These are phyloP conservation scores for Cantharis nigra DNA, from an alignment of 2,888 invertebrate genomes.

Conservation along the genomic window DNA sequence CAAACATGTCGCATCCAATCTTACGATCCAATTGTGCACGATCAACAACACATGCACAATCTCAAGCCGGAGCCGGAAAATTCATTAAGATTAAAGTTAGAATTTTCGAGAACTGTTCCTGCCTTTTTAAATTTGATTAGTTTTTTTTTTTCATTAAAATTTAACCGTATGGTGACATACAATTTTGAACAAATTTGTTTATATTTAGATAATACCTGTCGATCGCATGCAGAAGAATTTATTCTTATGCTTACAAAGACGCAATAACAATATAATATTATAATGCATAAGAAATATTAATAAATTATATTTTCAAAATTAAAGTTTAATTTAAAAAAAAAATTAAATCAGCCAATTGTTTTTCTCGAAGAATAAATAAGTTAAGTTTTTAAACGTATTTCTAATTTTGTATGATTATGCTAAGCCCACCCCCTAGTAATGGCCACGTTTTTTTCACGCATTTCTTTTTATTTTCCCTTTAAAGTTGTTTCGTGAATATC, in stretches of 20 bases:
- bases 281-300: neutral
- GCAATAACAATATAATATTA: too few relatives aligned
- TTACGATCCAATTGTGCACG: too few relatives aligned
- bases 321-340: neutral
- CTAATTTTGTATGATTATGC: conserved; percentile 36
- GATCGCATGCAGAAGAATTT: too few relatives aligned
- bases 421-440: conserved; percentile 40
- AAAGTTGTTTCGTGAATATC: conserved; percentile 37
- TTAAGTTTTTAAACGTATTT: neutral
- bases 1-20: neutral
- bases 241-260: too few relatives aligned
- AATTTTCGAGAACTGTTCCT: too few relatives aligned
- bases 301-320: neutral
- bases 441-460: conserved; percentile 38
- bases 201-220: too few relatives aligned
- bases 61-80: neutral
- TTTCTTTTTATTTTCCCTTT: conserved; percentile 37
- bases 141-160: too few relatives aligned
- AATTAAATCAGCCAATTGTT: neutral
- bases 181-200: too few relatives aligned
- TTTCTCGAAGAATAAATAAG: neutral
- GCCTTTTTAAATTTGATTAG: too few relatives aligned
- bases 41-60: neutral
- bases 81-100: neutral
- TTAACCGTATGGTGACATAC: too few relatives aligned